Evolutionary conservation across 2,797 vertebrate species (phyloP).

Genomic region (Enteromius trimaculatus): DNA sequence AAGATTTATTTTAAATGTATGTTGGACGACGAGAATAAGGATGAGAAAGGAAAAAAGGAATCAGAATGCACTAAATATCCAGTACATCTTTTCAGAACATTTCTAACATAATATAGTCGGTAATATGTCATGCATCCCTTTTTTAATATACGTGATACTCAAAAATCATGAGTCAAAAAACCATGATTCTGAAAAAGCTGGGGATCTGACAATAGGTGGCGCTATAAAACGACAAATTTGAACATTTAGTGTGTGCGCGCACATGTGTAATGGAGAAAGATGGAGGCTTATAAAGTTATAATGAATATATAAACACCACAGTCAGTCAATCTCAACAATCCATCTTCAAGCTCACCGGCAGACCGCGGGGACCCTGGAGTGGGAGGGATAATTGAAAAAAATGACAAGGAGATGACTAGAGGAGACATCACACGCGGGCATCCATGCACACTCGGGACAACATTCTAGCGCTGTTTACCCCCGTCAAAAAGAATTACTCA

Average conservation of each 20-base stretch:
- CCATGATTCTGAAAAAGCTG: neutral
- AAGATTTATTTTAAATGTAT: neutral
- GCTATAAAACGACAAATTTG: conserved; percentile 10
- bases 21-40: neutral
- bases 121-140: neutral
- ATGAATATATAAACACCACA: conserved; percentile 80
- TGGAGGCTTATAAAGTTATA: conserved; percentile 72
- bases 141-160: neutral
- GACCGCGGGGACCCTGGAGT: conserved; percentile 72
- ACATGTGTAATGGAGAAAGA: conserved; percentile 50
- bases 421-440: conserved; percentile 60
- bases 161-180: neutral
- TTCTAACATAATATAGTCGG: too few species aligned
- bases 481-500: conserved; percentile 81
- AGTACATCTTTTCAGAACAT: neutral
- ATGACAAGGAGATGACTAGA: conserved; percentile 77
- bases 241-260: conserved; percentile 21
- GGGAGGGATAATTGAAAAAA: conserved; percentile 81
- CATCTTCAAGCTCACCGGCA: conserved; percentile 67
- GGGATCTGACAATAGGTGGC: conserved; percentile 10
- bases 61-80: neutral
- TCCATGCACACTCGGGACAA: conserved; percentile 48
- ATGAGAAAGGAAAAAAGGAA: neutral
- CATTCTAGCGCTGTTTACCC: conserved; percentile 81
- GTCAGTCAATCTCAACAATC: conserved; percentile 77